Conservation (phyloP, 2,888 invertebrate species). For the Rotaria socialis region DNA sequence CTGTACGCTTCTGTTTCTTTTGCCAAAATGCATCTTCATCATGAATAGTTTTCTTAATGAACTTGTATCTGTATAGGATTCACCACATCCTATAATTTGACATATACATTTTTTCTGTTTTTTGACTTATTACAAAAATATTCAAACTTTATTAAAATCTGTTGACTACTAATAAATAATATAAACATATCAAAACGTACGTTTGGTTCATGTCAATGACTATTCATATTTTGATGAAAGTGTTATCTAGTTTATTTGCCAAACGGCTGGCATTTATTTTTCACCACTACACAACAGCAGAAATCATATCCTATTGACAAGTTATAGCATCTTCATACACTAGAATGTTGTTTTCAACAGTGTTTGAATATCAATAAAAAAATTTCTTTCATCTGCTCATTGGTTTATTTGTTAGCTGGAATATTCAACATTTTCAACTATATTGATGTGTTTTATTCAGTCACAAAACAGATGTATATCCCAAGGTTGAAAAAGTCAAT, state of each 20-base stretch:
- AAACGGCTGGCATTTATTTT: background rate
- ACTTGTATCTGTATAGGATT: conserved; percentile 95
- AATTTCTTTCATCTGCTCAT: too few species aligned
- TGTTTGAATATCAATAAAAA: too few species aligned
- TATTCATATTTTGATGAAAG: background rate
- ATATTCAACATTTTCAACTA: too few species aligned
- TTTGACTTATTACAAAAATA: conserved; percentile 18
- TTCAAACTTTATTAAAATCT: conserved; percentile 87
- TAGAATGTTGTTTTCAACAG: too few species aligned
- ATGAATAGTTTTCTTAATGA: conserved; percentile 91
- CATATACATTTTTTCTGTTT: conserved; percentile 70
- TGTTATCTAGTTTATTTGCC: conserved; percentile 9
- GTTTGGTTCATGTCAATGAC: conserved; percentile 77
- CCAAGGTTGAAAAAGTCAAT: too few species aligned
- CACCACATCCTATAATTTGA: conserved; percentile 91
- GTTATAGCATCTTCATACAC: too few species aligned
- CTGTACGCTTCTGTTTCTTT: conserved; percentile 1
- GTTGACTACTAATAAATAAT: too few species aligned
- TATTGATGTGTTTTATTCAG: too few species aligned
- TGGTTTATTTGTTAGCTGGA: too few species aligned
- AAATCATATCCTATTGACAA: background rate
- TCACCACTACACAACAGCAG: background rate
- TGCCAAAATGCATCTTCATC: conserved; percentile 62
- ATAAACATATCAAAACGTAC: too few species aligned
- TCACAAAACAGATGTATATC: too few species aligned